phyloP scores from a whole-genome alignment of 2,113 vertebrate species.

The Aegithalos caudatus region DNA sequence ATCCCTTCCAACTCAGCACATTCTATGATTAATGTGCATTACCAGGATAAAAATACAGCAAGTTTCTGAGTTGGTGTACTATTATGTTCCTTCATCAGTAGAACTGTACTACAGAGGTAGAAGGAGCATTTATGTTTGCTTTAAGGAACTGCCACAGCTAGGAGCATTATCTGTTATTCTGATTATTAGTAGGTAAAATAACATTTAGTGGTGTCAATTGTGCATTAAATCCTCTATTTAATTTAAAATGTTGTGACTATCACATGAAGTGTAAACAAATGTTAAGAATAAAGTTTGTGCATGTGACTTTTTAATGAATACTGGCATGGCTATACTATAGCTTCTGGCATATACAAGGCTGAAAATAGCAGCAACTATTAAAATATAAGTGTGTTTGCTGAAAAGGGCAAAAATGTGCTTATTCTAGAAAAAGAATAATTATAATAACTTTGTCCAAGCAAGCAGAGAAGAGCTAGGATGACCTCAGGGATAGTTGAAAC shows the following conservation, averaged over 20 bases:
- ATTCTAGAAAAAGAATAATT: conserved; percentile 38
- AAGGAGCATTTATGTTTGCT: background rate
- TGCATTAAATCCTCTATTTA: background rate
- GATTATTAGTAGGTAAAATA: background rate
- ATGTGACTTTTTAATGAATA: background rate
- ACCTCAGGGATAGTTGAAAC: conserved; percentile 46
- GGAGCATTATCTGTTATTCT: background rate
- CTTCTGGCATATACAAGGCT: background rate
- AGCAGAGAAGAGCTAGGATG: conserved; percentile 28
- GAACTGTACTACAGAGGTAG: background rate
- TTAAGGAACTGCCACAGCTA: background rate
- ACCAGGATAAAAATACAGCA: background rate
- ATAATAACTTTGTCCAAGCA: conserved; percentile 1
- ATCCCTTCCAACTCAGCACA: background rate
- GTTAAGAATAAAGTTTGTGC: background rate
- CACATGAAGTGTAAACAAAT: background rate
- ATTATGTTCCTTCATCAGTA: background rate
- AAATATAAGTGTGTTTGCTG: conserved; percentile 12
- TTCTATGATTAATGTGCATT: background rate
- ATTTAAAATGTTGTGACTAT: background rate
- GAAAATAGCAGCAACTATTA: conserved; percentile 9
- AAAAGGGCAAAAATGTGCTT: conserved; percentile 47
- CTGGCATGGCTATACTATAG: background rate
- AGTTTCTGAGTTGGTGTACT: background rate
- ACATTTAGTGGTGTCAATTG: background rate